phyloP scores from a whole-genome alignment of 2,888 invertebrate species.

The Teleiodes luculella region DNA sequence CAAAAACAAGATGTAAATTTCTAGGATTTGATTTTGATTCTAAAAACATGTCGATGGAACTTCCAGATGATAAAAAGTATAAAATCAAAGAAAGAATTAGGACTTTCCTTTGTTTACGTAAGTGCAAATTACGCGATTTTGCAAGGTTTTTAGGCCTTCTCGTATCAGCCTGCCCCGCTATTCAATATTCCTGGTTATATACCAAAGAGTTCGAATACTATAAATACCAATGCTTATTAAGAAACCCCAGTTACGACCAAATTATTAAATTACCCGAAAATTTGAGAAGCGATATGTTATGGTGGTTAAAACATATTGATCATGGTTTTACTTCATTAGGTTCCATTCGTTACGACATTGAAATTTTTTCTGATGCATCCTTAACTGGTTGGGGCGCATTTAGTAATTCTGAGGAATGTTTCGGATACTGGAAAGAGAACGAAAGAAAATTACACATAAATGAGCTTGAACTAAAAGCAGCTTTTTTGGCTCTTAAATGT shows the following conservation, averaged over 20 bases:
- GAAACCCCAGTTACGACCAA: not conserved
- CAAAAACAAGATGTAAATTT: not conserved
- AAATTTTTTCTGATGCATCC: conserved; percentile 17
- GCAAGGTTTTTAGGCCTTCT: not conserved
- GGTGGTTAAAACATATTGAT: not conserved
- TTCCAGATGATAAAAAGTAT: not conserved
- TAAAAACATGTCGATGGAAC: not conserved
- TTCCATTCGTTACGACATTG: not conserved
- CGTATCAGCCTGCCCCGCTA: not conserved
- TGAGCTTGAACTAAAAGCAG: too few relatives aligned
- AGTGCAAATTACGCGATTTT: not conserved
- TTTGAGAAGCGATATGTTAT: not conserved
- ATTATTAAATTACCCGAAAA: not conserved
- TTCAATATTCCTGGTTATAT: not conserved
- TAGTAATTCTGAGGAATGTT: too few relatives aligned
- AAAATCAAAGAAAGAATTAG: not conserved
- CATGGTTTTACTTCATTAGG: not conserved
- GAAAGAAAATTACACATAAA: too few relatives aligned
- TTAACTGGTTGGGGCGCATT: too few relatives aligned
- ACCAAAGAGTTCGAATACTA: not conserved
- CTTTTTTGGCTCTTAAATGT: too few relatives aligned
- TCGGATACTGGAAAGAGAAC: too few relatives aligned
- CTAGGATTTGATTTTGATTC: not conserved
- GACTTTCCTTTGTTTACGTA: conserved; percentile 1
- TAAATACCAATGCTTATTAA: not conserved